These are phyloP conservation scores for Tachypleus tridentatus DNA, from an alignment of 1,140 invertebrate genomes.

Conservation along the genomic window DNA sequence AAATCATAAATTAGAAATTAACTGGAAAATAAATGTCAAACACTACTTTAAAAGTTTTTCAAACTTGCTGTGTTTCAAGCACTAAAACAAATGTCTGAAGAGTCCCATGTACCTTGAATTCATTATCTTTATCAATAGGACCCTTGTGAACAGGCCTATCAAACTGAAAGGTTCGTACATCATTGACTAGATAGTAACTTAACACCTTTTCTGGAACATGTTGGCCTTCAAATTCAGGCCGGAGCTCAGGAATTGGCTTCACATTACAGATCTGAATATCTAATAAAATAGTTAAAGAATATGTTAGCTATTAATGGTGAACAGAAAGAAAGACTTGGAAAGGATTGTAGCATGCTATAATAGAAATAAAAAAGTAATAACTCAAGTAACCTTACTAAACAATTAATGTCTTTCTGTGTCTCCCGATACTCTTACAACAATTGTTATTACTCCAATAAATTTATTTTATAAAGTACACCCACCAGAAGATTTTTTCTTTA, in stretches of 20 bases:
- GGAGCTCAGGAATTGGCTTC: conserved; percentile 59
- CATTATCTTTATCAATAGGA: conserved; percentile 79
- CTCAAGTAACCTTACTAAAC: too few species aligned
- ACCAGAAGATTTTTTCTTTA: too few species aligned
- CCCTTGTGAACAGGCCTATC: conserved; percentile 80
- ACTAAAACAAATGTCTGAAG: neutral
- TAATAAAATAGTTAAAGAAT: conserved; percentile 25
- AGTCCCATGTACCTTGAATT: conserved; percentile 57
- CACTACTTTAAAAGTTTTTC: neutral
- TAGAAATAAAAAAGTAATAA: too few species aligned
- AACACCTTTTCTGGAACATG: conserved; percentile 76
- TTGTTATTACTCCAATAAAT: too few species aligned
- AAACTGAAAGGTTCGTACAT: conserved; percentile 79
- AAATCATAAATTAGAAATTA: too few species aligned
- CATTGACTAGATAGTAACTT: conserved; percentile 80
- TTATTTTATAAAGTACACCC: too few species aligned
- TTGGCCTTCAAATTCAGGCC: conserved; percentile 35
- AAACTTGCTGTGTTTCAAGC: neutral
- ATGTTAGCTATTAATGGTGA: too few species aligned
- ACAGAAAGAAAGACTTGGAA: too few species aligned
- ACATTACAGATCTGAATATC: conserved; percentile 92
- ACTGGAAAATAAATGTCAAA: neutral
- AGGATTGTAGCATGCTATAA: too few species aligned
- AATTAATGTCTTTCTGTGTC: too few species aligned
- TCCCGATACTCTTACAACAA: too few species aligned